Base-by-base conservation (phyloP, 2,113 vertebrate genomes). In the Cavia porcellus region DNA sequence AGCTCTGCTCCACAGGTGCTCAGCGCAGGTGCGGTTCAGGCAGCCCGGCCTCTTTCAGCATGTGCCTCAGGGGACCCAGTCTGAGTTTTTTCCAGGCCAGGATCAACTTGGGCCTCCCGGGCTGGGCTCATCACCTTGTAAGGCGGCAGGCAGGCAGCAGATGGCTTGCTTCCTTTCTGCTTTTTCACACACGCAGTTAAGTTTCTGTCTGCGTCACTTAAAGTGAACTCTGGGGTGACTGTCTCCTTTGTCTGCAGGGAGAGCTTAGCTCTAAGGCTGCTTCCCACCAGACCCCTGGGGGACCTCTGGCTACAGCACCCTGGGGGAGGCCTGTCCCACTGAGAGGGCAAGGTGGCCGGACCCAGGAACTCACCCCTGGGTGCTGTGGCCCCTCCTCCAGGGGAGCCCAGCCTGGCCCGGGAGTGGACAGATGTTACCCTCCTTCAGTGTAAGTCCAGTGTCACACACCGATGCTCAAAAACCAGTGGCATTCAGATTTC, bases 1-100 rank as follows among this genome's bases (percentile, higher is more conserved):
- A 28, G 66, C 55, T 74, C 83, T 57, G 22, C 17, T 4, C 2
- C 55, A 57, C 11, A 2, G 5, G 9, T 68, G 9, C 84, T 3
- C 35, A 47, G 10, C 24, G 4, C 22, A 1, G 42, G 28, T 7
- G 6, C 14, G 0, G 32, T 38, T 8, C 12, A 20, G 28, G 9
- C 45, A 22, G 1, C 32, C n/a, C 6, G 3, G 25, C 79, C 1
- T 2, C 38, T 59, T 89, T 42, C 32, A 10, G 35, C 38, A 7
- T 25, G 24, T 20, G 42, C 61, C 77, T 80, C 42, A 0, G 10
- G 50, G 45, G 35, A 50, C 50, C 66, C 50, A 13, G 3, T 38
- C 59, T 45, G 55, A 55, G 38, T 8, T 50, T 50, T 72, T 82
- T 10, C 61, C 52, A 64, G 50, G 75, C 50, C n/a, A 15, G 72